These are phyloP conservation scores for Crotalus tigris DNA, from an alignment of 2,113 vertebrate genomes.

Conservation along the genomic window DNA sequence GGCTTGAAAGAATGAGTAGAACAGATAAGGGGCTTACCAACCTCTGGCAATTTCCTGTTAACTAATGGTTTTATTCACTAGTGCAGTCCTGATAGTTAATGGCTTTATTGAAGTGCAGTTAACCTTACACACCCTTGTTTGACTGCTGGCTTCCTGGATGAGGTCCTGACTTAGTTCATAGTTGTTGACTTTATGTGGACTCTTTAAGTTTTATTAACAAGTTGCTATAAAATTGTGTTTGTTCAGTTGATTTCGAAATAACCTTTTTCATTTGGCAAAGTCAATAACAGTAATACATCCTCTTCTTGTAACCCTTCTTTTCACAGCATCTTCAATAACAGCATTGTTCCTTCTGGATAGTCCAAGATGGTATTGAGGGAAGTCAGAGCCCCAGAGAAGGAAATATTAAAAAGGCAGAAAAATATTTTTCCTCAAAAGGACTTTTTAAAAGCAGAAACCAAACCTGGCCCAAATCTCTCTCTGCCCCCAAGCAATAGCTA, in stretches of 20 bases:
- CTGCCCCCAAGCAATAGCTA: too few species aligned
- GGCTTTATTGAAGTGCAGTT: background rate
- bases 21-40: background rate
- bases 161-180: background rate
- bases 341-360: background rate
- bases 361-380: background rate
- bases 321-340: background rate
- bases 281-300: background rate
- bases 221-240: background rate
- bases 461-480: too few species aligned
- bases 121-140: background rate
- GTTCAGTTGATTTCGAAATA: background rate
- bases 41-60: background rate
- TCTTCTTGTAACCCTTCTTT: background rate
- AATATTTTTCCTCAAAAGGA: too few species aligned
- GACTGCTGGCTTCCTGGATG: background rate
- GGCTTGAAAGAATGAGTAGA: background rate
- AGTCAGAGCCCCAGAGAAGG: too few species aligned
- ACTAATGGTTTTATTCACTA: background rate
- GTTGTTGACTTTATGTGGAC: background rate
- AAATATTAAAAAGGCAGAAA: too few species aligned
- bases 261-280: background rate
- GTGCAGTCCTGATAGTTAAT: background rate
- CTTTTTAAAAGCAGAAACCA: too few species aligned
- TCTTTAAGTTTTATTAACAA: background rate